These are phyloP conservation scores for Acanthis flammea DNA, from an alignment of 2,797 vertebrate species.

Conservation along the genomic window DNA sequence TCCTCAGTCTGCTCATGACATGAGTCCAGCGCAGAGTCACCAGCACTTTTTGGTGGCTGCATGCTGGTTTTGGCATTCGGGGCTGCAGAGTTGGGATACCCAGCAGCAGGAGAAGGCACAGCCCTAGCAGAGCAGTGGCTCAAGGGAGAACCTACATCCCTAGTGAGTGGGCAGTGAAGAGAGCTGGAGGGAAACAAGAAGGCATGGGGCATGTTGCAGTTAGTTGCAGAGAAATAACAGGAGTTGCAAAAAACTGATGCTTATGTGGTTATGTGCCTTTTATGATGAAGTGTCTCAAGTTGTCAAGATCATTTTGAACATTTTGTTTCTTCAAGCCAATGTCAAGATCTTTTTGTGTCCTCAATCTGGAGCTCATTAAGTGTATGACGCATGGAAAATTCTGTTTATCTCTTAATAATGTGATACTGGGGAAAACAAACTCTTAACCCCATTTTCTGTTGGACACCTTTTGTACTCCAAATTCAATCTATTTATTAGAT, in stretches of 20 bases:
- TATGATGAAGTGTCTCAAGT: neutral
- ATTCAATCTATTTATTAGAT: neutral
- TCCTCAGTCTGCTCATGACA: rapidly evolving
- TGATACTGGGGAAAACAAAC: neutral
- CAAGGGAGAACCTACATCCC: neutral
- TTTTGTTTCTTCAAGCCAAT: neutral
- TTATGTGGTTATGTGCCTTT: neutral
- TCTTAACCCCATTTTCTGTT: neutral
- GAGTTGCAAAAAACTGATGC: neutral
- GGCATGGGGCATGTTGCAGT: neutral
- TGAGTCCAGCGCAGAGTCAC: neutral
- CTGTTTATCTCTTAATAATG: neutral
- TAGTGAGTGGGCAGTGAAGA: neutral
- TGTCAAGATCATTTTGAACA: neutral
- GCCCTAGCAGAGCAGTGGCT: neutral
- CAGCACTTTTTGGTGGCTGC: neutral
- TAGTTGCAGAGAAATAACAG: neutral
- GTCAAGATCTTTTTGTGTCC: neutral
- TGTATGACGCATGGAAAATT: neutral
- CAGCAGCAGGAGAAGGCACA: neutral
- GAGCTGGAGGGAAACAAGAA: neutral
- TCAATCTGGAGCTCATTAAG: conserved; percentile 6
- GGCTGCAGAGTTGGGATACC: neutral
- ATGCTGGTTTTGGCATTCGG: neutral
- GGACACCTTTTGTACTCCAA: neutral